phyloP scores from a whole-genome alignment of 2,797 vertebrate genomes.

The Pampus argenteus region DNA sequence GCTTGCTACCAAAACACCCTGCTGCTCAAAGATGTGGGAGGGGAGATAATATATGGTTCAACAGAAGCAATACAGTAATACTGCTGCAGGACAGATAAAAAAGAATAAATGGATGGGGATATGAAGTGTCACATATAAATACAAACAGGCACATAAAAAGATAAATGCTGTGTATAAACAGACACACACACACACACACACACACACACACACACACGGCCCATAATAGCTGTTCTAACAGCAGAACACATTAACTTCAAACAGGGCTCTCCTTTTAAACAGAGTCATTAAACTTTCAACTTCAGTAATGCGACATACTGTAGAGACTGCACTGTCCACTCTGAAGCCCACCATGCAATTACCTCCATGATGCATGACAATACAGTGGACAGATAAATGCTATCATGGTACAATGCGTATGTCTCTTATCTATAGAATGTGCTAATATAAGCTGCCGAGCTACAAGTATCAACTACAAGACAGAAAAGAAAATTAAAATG shows the following conservation, averaged over 20 bases:
- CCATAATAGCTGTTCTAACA: conserved; percentile 52
- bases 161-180: conserved; percentile 63
- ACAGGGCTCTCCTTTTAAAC: conserved; percentile 68
- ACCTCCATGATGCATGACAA: conserved; percentile 42
- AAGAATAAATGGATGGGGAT: conserved; percentile 66
- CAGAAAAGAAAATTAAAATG: too few species aligned
- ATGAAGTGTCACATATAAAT: conserved; percentile 75
- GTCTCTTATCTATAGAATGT: neutral
- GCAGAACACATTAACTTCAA: conserved; percentile 68
- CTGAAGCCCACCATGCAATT: conserved; percentile 31
- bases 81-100: conserved; percentile 54
- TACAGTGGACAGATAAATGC: conserved; percentile 5
- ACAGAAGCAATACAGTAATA: conserved; percentile 57
- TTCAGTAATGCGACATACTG: conserved; percentile 49
- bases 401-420: neutral
- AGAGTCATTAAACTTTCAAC: conserved; percentile 72
- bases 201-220: neutral
- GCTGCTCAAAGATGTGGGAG: conserved; percentile 42
- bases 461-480: neutral
- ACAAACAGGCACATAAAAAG: conserved; percentile 76
- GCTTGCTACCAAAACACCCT: conserved; percentile 26
- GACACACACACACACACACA: conserved; percentile 27
- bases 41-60: conserved; percentile 43
- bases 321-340: conserved; percentile 41
- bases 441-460: neutral